These are phyloP conservation scores for Uloborus diversus DNA, from an alignment of 1,140 invertebrate genomes.

Conservation along the genomic window DNA sequence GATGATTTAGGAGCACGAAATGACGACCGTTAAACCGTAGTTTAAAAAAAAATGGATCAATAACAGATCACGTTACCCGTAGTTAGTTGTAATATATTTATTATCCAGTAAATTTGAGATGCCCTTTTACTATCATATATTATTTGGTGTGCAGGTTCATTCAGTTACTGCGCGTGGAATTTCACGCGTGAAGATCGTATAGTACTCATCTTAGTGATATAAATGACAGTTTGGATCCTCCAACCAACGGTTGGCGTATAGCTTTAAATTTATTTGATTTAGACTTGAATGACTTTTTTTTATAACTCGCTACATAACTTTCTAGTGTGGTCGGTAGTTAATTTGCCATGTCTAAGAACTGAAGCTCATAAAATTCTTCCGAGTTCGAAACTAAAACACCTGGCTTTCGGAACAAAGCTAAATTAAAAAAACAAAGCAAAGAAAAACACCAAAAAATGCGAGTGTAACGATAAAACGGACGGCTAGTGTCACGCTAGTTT, in stretches of 20 bases:
- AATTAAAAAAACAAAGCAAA: background rate
- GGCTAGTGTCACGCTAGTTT: constrained; percentile 24
- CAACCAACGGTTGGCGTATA: background rate
- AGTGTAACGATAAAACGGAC: constrained; percentile 8
- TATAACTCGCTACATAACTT: background rate
- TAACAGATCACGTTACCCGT: background rate
- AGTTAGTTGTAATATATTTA: background rate
- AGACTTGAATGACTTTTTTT: background rate
- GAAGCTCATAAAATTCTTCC: background rate
- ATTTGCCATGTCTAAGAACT: background rate
- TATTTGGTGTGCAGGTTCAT: too few species aligned
- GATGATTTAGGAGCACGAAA: too few species aligned
- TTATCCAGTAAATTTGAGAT: background rate
- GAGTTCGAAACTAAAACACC: background rate
- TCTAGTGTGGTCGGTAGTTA: background rate
- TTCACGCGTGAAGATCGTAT: background rate
- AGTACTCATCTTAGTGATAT: background rate
- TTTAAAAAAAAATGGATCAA: background rate
- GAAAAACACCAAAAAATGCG: background rate
- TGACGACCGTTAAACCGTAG: too few species aligned
- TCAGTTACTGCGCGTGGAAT: background rate
- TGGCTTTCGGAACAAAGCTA: background rate
- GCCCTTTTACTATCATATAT: too few species aligned
- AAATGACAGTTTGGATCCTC: background rate
- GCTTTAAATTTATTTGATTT: background rate